phyloP scores from a whole-genome alignment of 1,140 invertebrate species.

The Leucophenga varia region DNA sequence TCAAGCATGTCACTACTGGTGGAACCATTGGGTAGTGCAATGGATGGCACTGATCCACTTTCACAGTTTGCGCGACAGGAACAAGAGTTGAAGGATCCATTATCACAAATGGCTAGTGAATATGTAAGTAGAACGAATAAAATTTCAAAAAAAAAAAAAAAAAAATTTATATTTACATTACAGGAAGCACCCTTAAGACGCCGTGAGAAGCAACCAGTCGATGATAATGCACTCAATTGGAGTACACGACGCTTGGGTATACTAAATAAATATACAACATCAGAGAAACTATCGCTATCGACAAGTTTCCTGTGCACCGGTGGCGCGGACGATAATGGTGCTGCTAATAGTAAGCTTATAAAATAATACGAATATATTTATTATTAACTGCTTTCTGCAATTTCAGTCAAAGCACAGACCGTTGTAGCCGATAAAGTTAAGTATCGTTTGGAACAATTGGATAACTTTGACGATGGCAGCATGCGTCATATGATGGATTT shows the following conservation, averaged over 20 bases:
- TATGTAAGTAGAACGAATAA: conserved; percentile 58
- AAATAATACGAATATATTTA: neutral
- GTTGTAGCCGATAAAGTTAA: conserved; percentile 87
- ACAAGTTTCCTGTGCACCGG: conserved; percentile 73
- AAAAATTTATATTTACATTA: conserved; percentile 59
- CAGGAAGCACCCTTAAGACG: too few relatives aligned
- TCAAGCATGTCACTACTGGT: conserved; percentile 11
- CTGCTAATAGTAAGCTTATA: conserved; percentile 39
- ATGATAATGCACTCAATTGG: conserved; percentile 74
- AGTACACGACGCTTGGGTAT: conserved; percentile 69
- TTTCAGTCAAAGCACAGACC: conserved; percentile 73
- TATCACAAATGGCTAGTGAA: conserved; percentile 66
- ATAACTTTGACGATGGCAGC: conserved; percentile 90
- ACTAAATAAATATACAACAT: conserved; percentile 86
- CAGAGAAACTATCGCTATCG: conserved; percentile 85
- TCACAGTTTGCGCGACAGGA: conserved; percentile 70
- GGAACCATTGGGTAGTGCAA: conserved; percentile 63
- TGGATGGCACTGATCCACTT: conserved; percentile 75
- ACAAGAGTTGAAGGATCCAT: conserved; percentile 61
- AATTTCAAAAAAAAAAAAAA: conserved; percentile 16
- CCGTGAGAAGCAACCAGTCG: conserved; percentile 39
- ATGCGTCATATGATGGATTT: conserved; percentile 86
- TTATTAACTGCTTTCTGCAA: neutral
- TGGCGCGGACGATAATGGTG: conserved; percentile 22
- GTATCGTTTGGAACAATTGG: conserved; percentile 87